Evolutionary conservation across 1,140 invertebrate genomes (phyloP), one percentile per base, ranked within the genome.

Genomic region (Penaeus vannamei): DNA sequence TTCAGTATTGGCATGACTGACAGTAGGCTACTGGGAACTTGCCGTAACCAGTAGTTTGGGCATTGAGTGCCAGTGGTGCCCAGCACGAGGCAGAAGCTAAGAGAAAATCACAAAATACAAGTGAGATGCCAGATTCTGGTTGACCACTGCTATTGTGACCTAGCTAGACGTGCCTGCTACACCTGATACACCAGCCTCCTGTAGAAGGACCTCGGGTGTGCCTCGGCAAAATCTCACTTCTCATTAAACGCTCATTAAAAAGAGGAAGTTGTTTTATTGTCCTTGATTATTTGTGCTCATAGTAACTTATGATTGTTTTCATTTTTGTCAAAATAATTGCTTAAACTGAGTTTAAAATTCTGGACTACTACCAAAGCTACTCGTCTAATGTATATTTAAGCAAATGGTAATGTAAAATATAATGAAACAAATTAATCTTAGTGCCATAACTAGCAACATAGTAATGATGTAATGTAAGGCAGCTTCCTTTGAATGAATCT

Each of bases 211-310:
- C 85, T 86, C 85, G 85, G 85, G 85, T 86, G 66, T 86, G 85
- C 85, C 85, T 86, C 85, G 85, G 85, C 85, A 79, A 86, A 76
- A 86, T 86, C 85, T 86, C 85, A 86, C 85, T 86, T 86, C 85
- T 86, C 85, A 86, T 86, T 86, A 86, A 86, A 86, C 66, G 85
- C 85, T 86, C 85, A 86, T 86, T 80, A 80, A 86, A 86, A 64
- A 77, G n/a, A 84, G 36, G 36, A 84, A 84, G 64, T 85, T 85
- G 84, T 85, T 76, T 85, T 53, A 72, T 85, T 85, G 46, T 85
- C 23, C 84, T 69, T 76, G 64, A 23, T 66, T 66, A 64, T 66
- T 42, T 66, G 83, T 60, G 42, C 66, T 64, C 62, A 26, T 66
- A 46, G 62, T 66, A 32, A 84, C 61, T 46, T 66, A 62, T 84